phyloP scores from a whole-genome alignment of 2,113 vertebrate genomes.

The Nesogale talazaci region DNA sequence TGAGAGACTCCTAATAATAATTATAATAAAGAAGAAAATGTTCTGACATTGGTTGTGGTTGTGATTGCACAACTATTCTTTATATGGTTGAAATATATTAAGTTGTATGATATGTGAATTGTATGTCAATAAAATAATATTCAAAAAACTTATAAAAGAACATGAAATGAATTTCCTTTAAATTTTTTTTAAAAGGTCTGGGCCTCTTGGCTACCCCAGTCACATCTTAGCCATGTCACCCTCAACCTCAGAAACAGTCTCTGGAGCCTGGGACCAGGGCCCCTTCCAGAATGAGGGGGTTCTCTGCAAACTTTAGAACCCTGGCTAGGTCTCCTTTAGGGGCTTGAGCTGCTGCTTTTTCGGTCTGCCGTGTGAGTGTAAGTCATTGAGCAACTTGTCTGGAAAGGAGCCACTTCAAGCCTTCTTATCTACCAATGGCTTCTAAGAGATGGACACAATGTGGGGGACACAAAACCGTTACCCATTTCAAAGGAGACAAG shows the following conservation, averaged over 20 bases:
- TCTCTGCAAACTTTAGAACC: not conserved
- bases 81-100: too few species aligned
- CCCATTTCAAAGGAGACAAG: not conserved
- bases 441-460: not conserved
- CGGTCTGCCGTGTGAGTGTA: fast-evolving
- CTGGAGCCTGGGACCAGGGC: not conserved
- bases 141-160: too few species aligned
- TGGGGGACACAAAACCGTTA: not conserved
- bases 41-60: too few species aligned
- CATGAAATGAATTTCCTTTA: too few species aligned
- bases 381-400: not conserved
- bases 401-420: too few species aligned
- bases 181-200: too few species aligned
- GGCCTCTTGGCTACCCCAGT: too few species aligned
- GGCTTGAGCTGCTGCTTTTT: not conserved
- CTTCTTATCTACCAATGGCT: not conserved
- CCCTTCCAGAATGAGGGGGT: not conserved
- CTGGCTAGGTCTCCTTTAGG: not conserved
- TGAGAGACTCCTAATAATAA: too few species aligned
- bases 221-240: not conserved
- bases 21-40: too few species aligned
- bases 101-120: too few species aligned
- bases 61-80: too few species aligned
- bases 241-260: not conserved
- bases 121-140: too few species aligned